Evolutionary conservation across 30 jellyfish, hydroid and myxozoan genomes (phyloP).

Genomic region (Chrysaora quinquecirrha): DNA sequence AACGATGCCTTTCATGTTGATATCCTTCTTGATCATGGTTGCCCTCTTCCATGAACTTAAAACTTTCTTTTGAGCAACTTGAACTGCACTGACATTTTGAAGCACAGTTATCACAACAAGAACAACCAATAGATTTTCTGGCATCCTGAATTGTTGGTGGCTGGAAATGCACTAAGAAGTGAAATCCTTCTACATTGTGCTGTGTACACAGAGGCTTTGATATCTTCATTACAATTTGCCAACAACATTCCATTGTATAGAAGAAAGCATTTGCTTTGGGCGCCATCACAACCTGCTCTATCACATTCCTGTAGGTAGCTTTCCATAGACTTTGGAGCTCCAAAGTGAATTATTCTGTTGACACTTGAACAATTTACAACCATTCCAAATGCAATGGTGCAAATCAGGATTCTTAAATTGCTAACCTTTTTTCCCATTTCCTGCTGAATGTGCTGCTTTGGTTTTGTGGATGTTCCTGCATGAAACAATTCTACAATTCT

Average conservation of each 20-base stretch:
- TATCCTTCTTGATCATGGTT: too few relatives aligned
- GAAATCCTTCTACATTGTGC: too few relatives aligned
- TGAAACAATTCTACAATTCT: constrained; percentile 60
- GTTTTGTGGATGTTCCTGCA: constrained; percentile 48
- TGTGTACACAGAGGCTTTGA: constrained; percentile 31
- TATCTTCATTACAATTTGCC: constrained; percentile 18
- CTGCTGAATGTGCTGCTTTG: constrained; percentile 36
- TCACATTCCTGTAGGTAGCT: constrained; percentile 53
- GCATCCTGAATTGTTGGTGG: too few relatives aligned
- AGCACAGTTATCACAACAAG: too few relatives aligned
- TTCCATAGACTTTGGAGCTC: constrained; percentile 44
- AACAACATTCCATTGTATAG: constrained; percentile 41
- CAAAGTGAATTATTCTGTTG: constrained; percentile 41
- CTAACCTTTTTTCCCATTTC: constrained; percentile 14
- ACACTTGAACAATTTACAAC: constrained; percentile 46
- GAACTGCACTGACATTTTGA: too few relatives aligned
- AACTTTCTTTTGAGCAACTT: too few relatives aligned
- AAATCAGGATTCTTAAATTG: constrained; percentile 4
- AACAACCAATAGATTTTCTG: too few relatives aligned
- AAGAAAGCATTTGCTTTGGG: constrained; percentile 14
- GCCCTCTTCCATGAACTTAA: too few relatives aligned
- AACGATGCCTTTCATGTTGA: too few relatives aligned
- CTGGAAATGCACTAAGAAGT: too few relatives aligned
- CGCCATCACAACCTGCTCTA: too few relatives aligned
- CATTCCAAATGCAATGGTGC: constrained; percentile 66